phyloP scores from a whole-genome alignment of 1,140 invertebrate species.

The Cherax destructor region DNA sequence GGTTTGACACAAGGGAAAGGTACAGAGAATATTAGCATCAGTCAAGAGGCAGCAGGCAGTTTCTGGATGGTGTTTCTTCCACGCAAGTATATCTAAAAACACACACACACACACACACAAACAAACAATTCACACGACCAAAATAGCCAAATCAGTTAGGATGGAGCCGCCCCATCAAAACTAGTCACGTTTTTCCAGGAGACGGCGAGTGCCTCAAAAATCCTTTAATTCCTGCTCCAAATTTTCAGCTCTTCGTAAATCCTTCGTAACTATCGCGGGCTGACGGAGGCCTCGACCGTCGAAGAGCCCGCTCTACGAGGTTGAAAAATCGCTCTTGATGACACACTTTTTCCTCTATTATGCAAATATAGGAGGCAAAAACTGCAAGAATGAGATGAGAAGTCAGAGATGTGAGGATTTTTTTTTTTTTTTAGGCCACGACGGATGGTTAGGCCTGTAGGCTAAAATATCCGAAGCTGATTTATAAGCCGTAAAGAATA shows the following conservation, averaged over 20 bases:
- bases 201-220: background rate
- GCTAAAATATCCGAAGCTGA: no score
- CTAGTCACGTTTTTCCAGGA: background rate
- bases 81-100: no score
- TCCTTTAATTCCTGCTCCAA: background rate
- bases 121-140: background rate
- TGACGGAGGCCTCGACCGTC: background rate
- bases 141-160: slow-evolving; percentile 3
- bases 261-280: background rate
- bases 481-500: no score
- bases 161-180: background rate
- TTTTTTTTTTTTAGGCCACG: no score
- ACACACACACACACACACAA: no score
- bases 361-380: background rate
- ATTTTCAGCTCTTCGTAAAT: slow-evolving; percentile 11
- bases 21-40: no score
- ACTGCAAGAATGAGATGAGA: background rate
- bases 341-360: background rate
- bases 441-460: no score
- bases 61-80: no score
- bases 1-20: no score
- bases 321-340: background rate
- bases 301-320: background rate
- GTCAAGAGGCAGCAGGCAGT: no score
- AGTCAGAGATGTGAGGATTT: background rate